phyloP scores from a whole-genome alignment of 2,113 vertebrate species.

The Cichladusa arquata region DNA sequence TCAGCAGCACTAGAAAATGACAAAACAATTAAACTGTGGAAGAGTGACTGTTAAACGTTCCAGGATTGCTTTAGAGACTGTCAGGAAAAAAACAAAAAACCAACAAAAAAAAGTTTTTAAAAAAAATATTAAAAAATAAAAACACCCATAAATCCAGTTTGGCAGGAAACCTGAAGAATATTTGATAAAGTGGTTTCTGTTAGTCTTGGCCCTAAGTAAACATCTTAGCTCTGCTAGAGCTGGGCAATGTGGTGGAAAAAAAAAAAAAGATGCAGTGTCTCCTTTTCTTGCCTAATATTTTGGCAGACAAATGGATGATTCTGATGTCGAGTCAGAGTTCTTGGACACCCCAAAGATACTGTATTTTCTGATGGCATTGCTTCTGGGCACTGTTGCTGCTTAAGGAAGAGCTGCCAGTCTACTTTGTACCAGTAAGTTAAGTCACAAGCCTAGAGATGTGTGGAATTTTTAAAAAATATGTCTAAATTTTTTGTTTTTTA shows the following conservation, averaged over 20 bases:
- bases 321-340: neutral
- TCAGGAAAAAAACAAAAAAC: neutral
- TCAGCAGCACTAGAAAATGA: conserved; percentile 98
- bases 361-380: neutral
- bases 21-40: conserved; percentile 99
- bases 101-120: neutral
- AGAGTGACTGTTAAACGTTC: conserved; percentile 92
- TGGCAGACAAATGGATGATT: conserved; percentile 24
- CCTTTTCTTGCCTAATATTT: conserved; percentile 33
- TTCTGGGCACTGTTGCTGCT: neutral
- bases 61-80: neutral
- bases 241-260: neutral
- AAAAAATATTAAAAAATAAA: neutral
- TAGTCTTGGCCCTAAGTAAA: conserved; percentile 51
- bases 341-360: conserved; percentile 41
- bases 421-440: conserved; percentile 55
- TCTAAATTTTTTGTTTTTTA: neutral
- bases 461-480: conserved; percentile 20
- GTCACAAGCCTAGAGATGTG: conserved; percentile 25
- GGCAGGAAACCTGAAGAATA: conserved; percentile 35
- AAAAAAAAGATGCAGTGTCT: conserved; percentile 27
- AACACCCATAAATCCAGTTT: neutral
- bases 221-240: conserved; percentile 37
- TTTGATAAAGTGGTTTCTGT: conserved; percentile 46
- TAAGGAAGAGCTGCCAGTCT: conserved; percentile 17